Conservation (phyloP, 2,113 vertebrate species). For the Noturus placidus region DNA sequence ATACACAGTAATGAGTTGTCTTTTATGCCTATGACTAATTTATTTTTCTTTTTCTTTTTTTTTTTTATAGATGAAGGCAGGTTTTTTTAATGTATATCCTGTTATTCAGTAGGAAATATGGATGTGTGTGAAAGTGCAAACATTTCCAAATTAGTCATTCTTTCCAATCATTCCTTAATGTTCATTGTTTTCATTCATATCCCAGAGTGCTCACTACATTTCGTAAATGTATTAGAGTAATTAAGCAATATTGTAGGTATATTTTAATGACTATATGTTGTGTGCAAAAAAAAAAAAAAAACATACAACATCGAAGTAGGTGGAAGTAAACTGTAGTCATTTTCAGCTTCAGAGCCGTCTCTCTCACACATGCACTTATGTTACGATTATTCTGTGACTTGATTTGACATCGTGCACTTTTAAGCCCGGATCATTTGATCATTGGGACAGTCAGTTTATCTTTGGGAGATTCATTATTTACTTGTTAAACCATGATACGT, state of each 20-base stretch:
- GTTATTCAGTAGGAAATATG: not conserved
- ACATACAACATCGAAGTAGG: not conserved
- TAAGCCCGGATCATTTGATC: not conserved
- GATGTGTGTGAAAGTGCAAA: constrained; percentile 39
- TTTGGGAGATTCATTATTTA: not conserved
- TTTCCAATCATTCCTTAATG: constrained; percentile 20
- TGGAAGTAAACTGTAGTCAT: not conserved
- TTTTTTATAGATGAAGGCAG: not conserved
- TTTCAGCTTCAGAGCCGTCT: not conserved
- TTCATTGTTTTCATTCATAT: not conserved
- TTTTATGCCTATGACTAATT: not conserved
- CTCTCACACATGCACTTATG: not conserved
- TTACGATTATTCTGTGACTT: not conserved
- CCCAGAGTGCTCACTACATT: not conserved
- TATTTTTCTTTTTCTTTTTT: too few relatives aligned
- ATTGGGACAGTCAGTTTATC: not conserved
- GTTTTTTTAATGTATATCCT: not conserved
- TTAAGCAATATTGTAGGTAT: constrained; percentile 6
- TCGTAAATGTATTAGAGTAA: not conserved
- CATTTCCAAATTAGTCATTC: constrained; percentile 18
- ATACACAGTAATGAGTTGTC: not conserved
- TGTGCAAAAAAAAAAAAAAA: not conserved
- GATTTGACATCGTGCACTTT: not conserved
- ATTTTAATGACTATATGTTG: constrained; percentile 5
- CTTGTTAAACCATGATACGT: not conserved